Evolutionary conservation across 2,888 invertebrate species (phyloP).

Genomic region (Cataglyphis albicans): DNA sequence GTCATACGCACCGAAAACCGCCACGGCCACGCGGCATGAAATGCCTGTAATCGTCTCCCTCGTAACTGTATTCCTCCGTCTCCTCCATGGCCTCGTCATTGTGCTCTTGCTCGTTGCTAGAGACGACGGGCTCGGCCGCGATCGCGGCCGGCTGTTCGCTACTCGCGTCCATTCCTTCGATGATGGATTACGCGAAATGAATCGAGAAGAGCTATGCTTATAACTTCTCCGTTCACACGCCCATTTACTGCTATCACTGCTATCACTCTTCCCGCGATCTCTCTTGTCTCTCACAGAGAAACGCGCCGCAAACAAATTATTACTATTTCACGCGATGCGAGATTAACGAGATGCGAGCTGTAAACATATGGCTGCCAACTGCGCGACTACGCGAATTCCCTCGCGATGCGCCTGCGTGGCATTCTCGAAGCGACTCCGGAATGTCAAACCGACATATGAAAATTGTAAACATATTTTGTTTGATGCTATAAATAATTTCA

Average conservation of each 20-base stretch:
- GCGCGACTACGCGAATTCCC: conserved; percentile 48
- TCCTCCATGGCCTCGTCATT: conserved; percentile 83
- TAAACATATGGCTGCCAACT: conserved; percentile 76
- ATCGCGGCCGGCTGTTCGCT: conserved; percentile 67
- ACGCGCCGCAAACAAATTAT: conserved; percentile 78
- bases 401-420: conserved; percentile 32
- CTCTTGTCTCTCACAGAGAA: conserved; percentile 37
- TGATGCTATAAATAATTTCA: neutral
- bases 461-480: neutral
- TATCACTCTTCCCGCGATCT: neutral
- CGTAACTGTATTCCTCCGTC: conserved; percentile 84
- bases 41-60: conserved; percentile 86
- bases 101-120: conserved; percentile 79
- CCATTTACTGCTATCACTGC: conserved; percentile 67
- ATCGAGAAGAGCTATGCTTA: conserved; percentile 41
- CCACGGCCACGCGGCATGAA: conserved; percentile 86
- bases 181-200: conserved; percentile 23
- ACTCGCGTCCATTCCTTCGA: conserved; percentile 71
- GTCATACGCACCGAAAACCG: conserved; percentile 86
- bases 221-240: conserved; percentile 56
- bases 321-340: conserved; percentile 75
- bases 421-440: neutral
- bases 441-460: neutral
- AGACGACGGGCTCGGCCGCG: conserved; percentile 59
- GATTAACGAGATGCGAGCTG: conserved; percentile 58